Evolutionary conservation across 2,113 vertebrate species (phyloP), one percentile per base, ranked within the genome.

Genomic region (Takifugu flavidus): DNA sequence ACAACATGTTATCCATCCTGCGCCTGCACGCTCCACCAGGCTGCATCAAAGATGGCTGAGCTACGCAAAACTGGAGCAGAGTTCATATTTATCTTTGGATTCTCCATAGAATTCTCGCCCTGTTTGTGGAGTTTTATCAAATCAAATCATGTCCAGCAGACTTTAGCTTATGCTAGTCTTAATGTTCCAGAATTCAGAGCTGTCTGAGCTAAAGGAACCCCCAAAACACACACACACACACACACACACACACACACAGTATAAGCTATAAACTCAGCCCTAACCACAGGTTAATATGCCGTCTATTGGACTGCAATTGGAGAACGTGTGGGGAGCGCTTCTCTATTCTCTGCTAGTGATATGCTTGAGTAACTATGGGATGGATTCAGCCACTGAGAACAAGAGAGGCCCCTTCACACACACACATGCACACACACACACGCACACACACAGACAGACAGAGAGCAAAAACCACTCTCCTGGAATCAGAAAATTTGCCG

Each of bases 281-380:
- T n/a, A 89, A 90, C 89, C 84, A 86, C 78, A 88, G 91, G 93
- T 91, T 88, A 92, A 92, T 89, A 79, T 87, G 87, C 80, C 74
- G 78, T 86, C 85, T 91, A 91, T 91, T 90, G 90, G 89, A 77
- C 84, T 78, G 82, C 91, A 86, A 93, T 92, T 89, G 90, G 82
- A 87, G 88, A 89, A 88, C 65, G 85, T 82, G 80, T 83, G 85
- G 80, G 80, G 84, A 87, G 82, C 84, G 84, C 83, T 89, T 75
- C 77, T 86, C 89, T 88, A 85, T 89, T 91, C 87, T 88, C 75
- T 82, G 86, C 83, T 82, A 89, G 84, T 89, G 88, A 87, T 75
- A 87, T 89, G 90, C 91, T 92, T 83, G 80, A 91, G 76, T 89
- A 88, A 86, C 89, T 75, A 84, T 81, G 84, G 88, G 75, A 84